Evolutionary conservation across 2,113 vertebrate genomes (phyloP).

Genomic region (Passer montanus): DNA sequence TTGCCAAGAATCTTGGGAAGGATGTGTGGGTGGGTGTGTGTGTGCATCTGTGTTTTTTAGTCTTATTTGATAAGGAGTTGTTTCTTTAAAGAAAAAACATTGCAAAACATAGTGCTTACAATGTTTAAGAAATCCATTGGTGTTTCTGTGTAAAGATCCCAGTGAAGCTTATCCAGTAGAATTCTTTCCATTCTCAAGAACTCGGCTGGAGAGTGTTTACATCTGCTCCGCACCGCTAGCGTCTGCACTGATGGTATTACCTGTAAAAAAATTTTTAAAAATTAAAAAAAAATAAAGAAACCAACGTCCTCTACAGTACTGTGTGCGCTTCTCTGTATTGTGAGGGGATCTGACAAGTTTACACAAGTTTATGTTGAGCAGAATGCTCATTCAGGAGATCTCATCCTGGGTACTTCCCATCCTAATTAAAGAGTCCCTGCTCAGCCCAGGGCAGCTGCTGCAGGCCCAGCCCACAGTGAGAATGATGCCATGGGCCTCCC

Average conservation of each 20-base stretch:
- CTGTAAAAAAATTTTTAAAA: slow-evolving; percentile 73
- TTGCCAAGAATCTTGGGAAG: slow-evolving; percentile 2
- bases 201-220: slow-evolving; percentile 82
- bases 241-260: slow-evolving; percentile 81
- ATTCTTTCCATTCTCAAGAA: slow-evolving; percentile 88
- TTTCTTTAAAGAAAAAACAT: slow-evolving; percentile 35
- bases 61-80: slow-evolving; percentile 64
- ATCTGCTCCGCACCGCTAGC: slow-evolving; percentile 80
- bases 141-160: slow-evolving; percentile 84
- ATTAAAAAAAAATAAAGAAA: slow-evolving; percentile 68
- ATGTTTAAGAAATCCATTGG: slow-evolving; percentile 86
- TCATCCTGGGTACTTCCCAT: neutral
- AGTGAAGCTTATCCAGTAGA: slow-evolving; percentile 85
- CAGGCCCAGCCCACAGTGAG: accelerated
- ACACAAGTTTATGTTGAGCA: neutral
- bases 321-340: slow-evolving; percentile 12
- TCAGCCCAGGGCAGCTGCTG: neutral
- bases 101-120: slow-evolving; percentile 72
- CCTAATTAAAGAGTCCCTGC: neutral
- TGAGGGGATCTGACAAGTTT: neutral
- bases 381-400: neutral
- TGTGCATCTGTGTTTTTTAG: slow-evolving; percentile 60
- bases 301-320: slow-evolving; percentile 33
- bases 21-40: neutral
- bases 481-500: neutral